Base-by-base conservation (phyloP, 2,797 vertebrate species). In the Rhinoraja longicauda region DNA sequence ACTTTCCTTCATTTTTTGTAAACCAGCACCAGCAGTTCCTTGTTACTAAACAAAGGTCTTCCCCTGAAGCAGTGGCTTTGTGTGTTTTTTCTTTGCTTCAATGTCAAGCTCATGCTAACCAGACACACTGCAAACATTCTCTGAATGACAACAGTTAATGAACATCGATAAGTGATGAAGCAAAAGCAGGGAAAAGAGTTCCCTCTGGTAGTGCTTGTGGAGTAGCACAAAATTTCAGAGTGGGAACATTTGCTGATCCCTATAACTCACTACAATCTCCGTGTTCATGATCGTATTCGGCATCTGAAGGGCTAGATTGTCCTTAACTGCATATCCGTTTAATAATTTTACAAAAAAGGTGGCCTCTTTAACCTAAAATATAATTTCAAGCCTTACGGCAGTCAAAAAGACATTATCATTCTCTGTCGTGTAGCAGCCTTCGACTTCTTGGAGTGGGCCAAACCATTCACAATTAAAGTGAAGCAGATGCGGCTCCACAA, bases 401-500 rank as follows among this genome's bases (percentile, higher is more conserved):
- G 39, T 39, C 39, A 39, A 39, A 39, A 39, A 1, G 39, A 39
- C 39, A 39, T 39, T 39, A 39, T 39, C 39, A 1, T 39, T 39
- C 39, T 39, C 39, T 39, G 39, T 39, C 39, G 39, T 39, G 39
- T 39, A 39, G 39, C 39, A 39, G 39, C 39, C 39, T 39, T 39
- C 39, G 39, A 39, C 39, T n/a, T n/a, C n/a, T n/a, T n/a, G n/a
- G n/a, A n/a, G n/a, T n/a, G n/a, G n/a, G 99, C 98, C 93, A 99
- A 99, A 97, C 97, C 98, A 79, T 99, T 99, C 96, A 98, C 98
- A 88, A 97, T 97, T 95, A 99, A 98, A 96, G 98, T 99, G 95
- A 99, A 99, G 96, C 98, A 99, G 96, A 98, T 99, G 98, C 96
- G 98, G 93, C 96, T 99, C 91, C 98, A 98, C 95, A 99, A 98